phyloP scores from a whole-genome alignment of 2,888 invertebrate genomes.

The Pandemis corylana region DNA sequence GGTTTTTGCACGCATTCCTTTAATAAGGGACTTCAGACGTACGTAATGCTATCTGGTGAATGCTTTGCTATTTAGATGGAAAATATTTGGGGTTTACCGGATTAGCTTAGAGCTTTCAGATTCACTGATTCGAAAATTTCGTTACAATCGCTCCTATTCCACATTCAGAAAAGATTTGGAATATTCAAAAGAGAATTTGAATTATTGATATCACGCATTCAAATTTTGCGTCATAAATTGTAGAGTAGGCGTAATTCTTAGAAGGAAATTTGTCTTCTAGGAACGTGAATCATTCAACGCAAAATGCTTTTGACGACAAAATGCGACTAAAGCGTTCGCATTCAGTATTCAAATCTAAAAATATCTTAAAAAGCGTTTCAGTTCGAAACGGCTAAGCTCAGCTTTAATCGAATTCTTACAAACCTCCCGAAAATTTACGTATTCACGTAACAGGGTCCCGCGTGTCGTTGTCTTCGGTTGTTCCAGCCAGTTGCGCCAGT shows the following conservation, averaged over 20 bases:
- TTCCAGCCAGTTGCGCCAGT: constrained; percentile 56
- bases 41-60: constrained; percentile 53
- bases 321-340: neutral
- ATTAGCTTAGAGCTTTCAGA: constrained; percentile 27
- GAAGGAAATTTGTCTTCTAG: neutral
- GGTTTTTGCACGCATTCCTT: constrained; percentile 71
- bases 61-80: constrained; percentile 38
- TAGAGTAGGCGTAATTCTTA: neutral
- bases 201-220: neutral
- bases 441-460: constrained; percentile 41
- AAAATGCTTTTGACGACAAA: constrained; percentile 2
- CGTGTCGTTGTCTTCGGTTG: constrained; percentile 42
- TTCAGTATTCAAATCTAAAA: constrained; percentile 8
- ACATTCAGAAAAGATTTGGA: neutral
- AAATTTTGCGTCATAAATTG: neutral
- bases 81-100: constrained; percentile 39
- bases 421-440: constrained; percentile 33
- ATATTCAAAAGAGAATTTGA: neutral
- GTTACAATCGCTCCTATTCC: neutral
- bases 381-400: constrained; percentile 22
- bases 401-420: constrained; percentile 19
- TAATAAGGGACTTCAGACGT: constrained; percentile 55
- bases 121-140: constrained; percentile 9
- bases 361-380: constrained; percentile 19
- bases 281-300: neutral